Conservation (phyloP, 1,140 invertebrate genomes). For the Heliothis subflexa region DNA sequence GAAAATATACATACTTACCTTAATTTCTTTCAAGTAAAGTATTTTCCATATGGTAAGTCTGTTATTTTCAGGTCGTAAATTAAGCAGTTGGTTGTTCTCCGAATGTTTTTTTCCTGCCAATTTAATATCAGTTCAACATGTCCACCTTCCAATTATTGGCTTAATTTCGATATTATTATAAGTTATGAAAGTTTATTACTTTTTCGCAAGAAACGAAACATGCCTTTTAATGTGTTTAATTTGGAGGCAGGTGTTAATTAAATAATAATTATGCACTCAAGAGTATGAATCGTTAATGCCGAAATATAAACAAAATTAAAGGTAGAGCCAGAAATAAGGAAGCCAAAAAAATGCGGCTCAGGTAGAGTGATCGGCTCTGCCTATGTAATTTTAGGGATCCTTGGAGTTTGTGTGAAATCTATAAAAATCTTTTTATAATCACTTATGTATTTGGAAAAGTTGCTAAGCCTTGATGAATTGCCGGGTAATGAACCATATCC, state of each 20-base stretch:
- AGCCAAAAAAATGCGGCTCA: slow-evolving; percentile 71
- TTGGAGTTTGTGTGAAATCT: neutral
- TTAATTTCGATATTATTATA: too few relatives aligned
- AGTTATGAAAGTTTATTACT: neutral
- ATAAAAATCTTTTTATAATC: neutral
- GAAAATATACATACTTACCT: too few relatives aligned
- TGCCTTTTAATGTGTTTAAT: neutral
- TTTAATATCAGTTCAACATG: too few relatives aligned
- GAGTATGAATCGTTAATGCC: slow-evolving; percentile 32
- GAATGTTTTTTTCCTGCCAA: too few relatives aligned
- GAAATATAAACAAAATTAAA: slow-evolving; percentile 40
- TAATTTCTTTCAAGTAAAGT: too few relatives aligned
- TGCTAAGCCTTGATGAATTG: neutral
- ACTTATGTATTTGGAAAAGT: neutral
- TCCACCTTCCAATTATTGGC: too few relatives aligned
- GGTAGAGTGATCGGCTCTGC: slow-evolving; percentile 68
- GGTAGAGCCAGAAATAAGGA: slow-evolving; percentile 51
- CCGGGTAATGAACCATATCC: neutral
- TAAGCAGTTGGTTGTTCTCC: too few relatives aligned
- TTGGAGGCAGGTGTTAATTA: slow-evolving; percentile 17
- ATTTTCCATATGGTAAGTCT: too few relatives aligned
- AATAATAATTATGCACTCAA: slow-evolving; percentile 31
- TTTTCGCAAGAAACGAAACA: neutral
- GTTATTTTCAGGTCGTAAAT: too few relatives aligned
- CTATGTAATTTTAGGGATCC: slow-evolving; percentile 51